Percentiles rank a stretch among this genome's conserved stretches.
These are phyloP conservation scores for Darevskia mixta DNA, from an alignment of 2,797 vertebrate species.

Conservation along the genomic window DNA sequence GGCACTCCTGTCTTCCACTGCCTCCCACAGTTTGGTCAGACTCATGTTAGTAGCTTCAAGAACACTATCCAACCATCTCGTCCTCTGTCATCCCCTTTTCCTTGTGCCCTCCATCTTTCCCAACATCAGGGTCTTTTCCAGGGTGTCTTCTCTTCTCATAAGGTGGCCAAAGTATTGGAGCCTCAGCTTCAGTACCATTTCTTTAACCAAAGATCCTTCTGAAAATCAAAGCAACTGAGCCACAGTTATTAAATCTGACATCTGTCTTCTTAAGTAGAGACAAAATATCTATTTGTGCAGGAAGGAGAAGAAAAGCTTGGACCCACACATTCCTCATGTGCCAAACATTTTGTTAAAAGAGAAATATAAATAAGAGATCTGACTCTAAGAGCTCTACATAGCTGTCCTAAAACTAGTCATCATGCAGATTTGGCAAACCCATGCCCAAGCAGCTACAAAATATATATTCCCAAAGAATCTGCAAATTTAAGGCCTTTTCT, in stretches of 20 bases:
- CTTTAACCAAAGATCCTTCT: conserved; percentile 52
- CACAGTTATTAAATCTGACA: conserved; percentile 54
- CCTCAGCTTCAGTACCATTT: conserved; percentile 11
- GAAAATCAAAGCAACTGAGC: conserved; percentile 14
- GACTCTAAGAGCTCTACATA: not conserved
- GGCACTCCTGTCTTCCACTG: no score
- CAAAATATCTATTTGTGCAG: conserved; percentile 51
- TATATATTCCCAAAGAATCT: not conserved
- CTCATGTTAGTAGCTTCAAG: no score
- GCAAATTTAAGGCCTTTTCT: not conserved
- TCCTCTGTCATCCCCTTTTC: no score
- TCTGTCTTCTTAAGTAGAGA: not conserved
- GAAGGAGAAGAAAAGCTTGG: not conserved
- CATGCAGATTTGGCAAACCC: not conserved
- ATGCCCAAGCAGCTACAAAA: not conserved
- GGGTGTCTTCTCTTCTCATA: no score
- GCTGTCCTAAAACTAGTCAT: not conserved
- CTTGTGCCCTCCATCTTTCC: no score
- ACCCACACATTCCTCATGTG: not conserved
- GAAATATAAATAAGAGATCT: not conserved
- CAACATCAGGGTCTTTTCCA: no score
- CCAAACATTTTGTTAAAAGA: not conserved
- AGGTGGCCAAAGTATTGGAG: no score
- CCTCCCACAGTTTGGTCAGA: no score
- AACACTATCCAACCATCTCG: no score